Evolutionary conservation across 2,888 invertebrate species (phyloP), one percentile per base, ranked within the genome.

Genomic region (Coelinius sp.): DNA sequence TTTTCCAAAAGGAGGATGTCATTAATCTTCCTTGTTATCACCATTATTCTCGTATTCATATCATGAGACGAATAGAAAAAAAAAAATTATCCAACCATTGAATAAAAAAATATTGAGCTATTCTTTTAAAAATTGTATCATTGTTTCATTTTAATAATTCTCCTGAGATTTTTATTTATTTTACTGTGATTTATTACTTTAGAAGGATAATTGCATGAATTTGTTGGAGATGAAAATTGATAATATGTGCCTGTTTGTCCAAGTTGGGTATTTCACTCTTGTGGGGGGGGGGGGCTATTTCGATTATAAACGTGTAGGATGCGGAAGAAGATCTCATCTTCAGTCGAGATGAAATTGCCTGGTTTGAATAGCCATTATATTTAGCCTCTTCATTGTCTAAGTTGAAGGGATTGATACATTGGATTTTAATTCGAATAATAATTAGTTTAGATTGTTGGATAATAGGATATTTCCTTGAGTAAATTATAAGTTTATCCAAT

Each of bases 321-420:
- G 46, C 46, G 46, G 46, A 49, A 44, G 44, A 44, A 49, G 46
- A 49, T 49, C 46, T 49, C 46, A 49, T 49, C 46, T 49, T 1
- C 17, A 20, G 20, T 49, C 46, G 46, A 49, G 46, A 49, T 49
- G 46, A 49, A 49, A 49, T 49, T 49, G 46, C 46, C 46, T 49
- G 46, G 41, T 49, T 49, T 49, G 46, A 49, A 49, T 49, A 49
- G 17, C 46, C 20, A 49, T 49, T 49, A 49, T 10, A 14, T 49
- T 17, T 8, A 14, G n/a, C 46, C 4, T 2, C 44, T 44, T 44
- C 46, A 49, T 49, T 49, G 46, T 49, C 46, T 20, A 20, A 14
- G n/a, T 20, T 20, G 8, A 20, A 8, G 46, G 4, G 8, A 14
- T 20, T 17, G 41, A n/a, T 41, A n/a, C 41, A 41, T n/a, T n/a